Conservation (phyloP, 2,113 vertebrate species). For the Hippopotamus amphibius region DNA sequence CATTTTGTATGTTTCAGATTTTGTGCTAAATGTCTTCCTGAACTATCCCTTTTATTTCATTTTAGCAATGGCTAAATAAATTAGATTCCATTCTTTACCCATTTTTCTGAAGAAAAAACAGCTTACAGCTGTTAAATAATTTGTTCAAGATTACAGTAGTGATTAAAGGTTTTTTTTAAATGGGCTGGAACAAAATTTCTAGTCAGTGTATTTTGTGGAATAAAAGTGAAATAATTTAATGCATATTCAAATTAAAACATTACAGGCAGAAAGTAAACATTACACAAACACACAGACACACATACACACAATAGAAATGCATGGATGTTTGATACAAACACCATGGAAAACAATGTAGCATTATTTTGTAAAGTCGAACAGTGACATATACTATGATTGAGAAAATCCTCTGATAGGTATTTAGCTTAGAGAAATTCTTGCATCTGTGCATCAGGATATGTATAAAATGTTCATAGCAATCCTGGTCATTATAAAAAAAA, state of each 20-base stretch:
- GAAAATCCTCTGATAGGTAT: neutral
- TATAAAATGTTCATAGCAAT: neutral
- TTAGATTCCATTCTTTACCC: neutral
- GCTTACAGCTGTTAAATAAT: neutral
- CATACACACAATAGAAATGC: neutral
- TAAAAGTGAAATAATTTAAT: constrained; percentile 3
- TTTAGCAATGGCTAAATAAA: neutral
- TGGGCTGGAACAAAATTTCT: neutral
- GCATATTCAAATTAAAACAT: neutral
- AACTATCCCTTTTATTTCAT: neutral
- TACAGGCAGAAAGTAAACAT: neutral
- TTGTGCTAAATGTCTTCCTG: neutral
- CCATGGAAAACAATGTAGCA: neutral
- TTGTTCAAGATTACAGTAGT: neutral
- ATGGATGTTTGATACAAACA: neutral
- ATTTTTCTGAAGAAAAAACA: neutral
- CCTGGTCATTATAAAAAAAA: neutral
- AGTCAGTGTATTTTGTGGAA: neutral
- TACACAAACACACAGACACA: neutral
- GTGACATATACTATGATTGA: neutral
- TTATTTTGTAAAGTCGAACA: neutral
- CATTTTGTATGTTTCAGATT: neutral
- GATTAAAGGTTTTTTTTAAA: neutral
- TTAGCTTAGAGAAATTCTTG: neutral
- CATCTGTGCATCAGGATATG: neutral